Percentiles rank a stretch among this genome's conserved stretches.
These are phyloP conservation scores for Dicroscelio sp. DNA, from an alignment of 2,888 invertebrate species.

Conservation along the genomic window DNA sequence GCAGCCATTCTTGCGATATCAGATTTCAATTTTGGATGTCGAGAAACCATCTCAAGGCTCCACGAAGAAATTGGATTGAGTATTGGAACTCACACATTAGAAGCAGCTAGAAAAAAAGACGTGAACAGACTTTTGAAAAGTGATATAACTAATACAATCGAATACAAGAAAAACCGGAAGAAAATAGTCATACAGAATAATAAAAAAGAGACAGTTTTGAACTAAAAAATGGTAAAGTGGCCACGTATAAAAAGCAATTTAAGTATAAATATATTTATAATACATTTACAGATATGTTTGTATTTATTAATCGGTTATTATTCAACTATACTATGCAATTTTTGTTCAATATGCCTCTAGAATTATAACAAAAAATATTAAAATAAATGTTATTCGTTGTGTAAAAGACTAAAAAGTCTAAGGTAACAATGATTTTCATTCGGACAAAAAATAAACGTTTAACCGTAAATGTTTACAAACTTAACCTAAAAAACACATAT, in stretches of 20 bases:
- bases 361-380: no score
- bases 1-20: not conserved
- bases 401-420: no score
- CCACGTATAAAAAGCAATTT: not conserved
- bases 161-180: no score
- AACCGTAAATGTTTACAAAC: no score
- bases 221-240: not conserved
- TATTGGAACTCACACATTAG: not conserved
- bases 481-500: no score
- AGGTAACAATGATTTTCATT: no score
- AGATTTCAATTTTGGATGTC: conserved; percentile 20
- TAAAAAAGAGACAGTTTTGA: not conserved
- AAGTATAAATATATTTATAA: not conserved
- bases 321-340: conserved; percentile 7
- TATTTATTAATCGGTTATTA: not conserved
- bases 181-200: not conserved
- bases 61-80: not conserved
- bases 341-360: no score
- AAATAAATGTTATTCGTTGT: no score
- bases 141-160: not conserved
- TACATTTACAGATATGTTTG: conserved; percentile 4
- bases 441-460: no score
- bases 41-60: not conserved
- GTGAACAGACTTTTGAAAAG: not conserved
- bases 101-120: conserved; percentile 1